These are phyloP conservation scores for Cephalopholis sonnerati DNA, from an alignment of 2,113 vertebrate species.

Conservation along the genomic window DNA sequence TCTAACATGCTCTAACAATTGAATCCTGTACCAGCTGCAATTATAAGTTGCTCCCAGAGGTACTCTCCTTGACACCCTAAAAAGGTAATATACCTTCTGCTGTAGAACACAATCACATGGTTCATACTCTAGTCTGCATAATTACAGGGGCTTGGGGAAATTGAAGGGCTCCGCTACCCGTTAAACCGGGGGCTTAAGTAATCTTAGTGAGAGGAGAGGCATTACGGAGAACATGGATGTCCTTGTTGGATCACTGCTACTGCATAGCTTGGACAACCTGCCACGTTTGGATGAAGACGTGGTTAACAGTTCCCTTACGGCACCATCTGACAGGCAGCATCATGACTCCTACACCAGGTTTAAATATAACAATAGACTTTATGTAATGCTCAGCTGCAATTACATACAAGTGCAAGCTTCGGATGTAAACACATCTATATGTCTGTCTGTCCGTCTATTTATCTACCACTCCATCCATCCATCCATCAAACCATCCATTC, in stretches of 20 bases:
- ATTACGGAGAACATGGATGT: constrained; percentile 63
- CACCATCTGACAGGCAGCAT: constrained; percentile 43
- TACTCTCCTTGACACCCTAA: constrained; percentile 72
- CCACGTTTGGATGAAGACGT: constrained; percentile 50
- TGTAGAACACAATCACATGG: constrained; percentile 68
- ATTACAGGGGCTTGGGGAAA: constrained; percentile 77
- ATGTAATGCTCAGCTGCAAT: constrained; percentile 21
- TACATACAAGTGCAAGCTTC: neutral
- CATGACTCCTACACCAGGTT: constrained; percentile 37
- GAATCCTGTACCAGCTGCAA: constrained; percentile 73
- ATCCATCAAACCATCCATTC: neutral
- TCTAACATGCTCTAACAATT: constrained; percentile 70
- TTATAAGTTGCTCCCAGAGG: constrained; percentile 65
- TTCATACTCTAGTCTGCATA: constrained; percentile 73
- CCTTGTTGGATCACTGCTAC: constrained; percentile 62
- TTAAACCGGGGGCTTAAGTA: constrained; percentile 72
- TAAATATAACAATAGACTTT: constrained; percentile 50
- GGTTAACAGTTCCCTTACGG: constrained; percentile 58
- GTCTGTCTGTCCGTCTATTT: neutral
- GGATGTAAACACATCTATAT: neutral
- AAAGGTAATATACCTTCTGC: constrained; percentile 75
- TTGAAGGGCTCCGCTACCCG: constrained; percentile 62
- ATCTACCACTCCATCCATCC: constrained; percentile 1
- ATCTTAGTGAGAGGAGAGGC: constrained; percentile 64
- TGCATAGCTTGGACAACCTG: constrained; percentile 37